Evolutionary conservation across 2,888 invertebrate genomes (phyloP), one percentile per base, ranked within the genome.

Genomic region (Acanthoscelides obtectus): DNA sequence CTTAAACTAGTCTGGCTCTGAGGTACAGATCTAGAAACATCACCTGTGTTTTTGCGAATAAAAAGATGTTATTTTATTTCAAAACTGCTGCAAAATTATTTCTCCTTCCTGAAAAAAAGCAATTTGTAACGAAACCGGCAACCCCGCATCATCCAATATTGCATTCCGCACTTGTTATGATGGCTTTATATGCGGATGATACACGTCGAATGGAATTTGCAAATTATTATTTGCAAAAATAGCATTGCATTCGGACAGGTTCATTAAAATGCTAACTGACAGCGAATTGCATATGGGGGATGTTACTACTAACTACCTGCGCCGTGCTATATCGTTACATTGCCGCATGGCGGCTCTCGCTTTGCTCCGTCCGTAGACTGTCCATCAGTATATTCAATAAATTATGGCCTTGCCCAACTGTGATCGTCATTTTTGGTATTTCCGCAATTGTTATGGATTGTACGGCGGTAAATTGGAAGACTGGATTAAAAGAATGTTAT

Each of bases 141-240:
- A 45, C 45, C 1, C 1, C 45, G 72, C 78, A 78, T 45, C 78
- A 78, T 45, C 45, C 45, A 45, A 45, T 45, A 45, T 45, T 12
- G 45, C 45, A 45, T 80, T 80, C 78, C 79, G 79, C 79, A 80
- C 81, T 79, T 82, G 82, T 82, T 82, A 81, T 82, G 81, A 83
- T 80, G 81, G 81, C 79, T 82, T 81, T 81, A 81, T 81, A 82
- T 80, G 81, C 81, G 80, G 78, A 45, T 45, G 45, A 80, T 78
- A 79, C 76, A 75, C 74, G 80, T 80, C 78, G 74, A 78, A 80
- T 81, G 80, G 78, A 81, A 81, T 81, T 81, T 77, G 75, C 79
- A 77, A 79, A 80, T 79, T 79, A 79, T 79, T 74, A 78, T 45
- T 45, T 45, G 45, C 77, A 78, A 79, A 79, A 79, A 79, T 78